phyloP scores from a whole-genome alignment of 1,140 invertebrate genomes.

The Panagrolaimus sp. region DNA sequence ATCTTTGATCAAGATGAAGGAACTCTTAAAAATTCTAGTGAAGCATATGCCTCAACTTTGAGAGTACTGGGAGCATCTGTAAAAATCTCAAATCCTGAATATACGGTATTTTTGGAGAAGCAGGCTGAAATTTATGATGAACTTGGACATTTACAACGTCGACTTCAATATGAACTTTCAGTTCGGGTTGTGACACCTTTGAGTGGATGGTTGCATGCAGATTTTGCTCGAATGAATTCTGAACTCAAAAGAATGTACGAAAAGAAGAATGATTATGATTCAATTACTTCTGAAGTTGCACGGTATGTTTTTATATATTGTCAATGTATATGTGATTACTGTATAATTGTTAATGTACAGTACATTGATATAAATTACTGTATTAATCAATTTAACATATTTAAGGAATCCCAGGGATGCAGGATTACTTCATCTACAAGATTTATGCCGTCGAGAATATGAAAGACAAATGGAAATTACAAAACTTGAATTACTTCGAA shows the following conservation, averaged over 20 bases:
- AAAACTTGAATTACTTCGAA: not conserved
- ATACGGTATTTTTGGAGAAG: slow-evolving; percentile 1
- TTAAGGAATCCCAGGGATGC: no score
- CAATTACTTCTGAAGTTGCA: not conserved
- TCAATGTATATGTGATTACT: no score
- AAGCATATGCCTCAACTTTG: not conserved
- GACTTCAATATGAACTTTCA: not conserved
- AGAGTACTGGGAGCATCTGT: not conserved
- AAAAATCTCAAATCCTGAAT: not conserved
- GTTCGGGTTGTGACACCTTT: not conserved
- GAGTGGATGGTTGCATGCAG: not conserved
- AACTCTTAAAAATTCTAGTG: not conserved
- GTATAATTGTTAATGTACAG: no score
- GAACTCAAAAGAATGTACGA: not conserved
- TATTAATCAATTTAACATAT: no score
- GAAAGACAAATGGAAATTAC: not conserved
- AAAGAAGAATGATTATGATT: not conserved
- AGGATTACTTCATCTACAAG: not conserved
- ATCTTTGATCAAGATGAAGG: slow-evolving; percentile 5
- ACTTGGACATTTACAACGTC: slow-evolving; percentile 6
- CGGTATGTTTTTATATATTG: not conserved
- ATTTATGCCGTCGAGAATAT: not conserved
- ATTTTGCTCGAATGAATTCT: not conserved
- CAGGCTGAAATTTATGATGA: not conserved
- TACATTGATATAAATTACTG: no score